These are phyloP conservation scores for Tragelaphus imberbis DNA, from an alignment of 2,113 vertebrate species.

Conservation along the genomic window DNA sequence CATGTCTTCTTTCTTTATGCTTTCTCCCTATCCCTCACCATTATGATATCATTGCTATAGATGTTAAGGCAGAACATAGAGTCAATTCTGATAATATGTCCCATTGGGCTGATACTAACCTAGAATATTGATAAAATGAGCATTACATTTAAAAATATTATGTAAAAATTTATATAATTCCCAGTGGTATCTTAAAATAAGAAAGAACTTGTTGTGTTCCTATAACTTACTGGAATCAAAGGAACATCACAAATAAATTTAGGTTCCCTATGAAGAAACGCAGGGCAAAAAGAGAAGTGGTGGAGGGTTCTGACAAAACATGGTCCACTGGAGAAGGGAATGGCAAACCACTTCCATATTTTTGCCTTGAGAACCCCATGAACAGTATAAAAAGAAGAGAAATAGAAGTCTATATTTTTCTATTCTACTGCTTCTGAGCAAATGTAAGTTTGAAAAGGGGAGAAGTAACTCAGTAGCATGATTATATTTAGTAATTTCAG, in stretches of 20 bases:
- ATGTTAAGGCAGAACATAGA: not conserved
- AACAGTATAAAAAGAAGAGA: not conserved
- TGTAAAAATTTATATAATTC: not conserved
- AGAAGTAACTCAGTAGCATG: not conserved
- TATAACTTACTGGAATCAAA: not conserved
- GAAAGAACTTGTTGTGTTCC: not conserved
- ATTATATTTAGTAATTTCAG: not conserved
- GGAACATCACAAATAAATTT: not conserved
- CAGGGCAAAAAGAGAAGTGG: not conserved
- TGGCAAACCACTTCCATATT: not conserved
- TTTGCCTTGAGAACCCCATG: not conserved
- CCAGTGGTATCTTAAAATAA: not conserved
- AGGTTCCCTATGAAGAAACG: not conserved
- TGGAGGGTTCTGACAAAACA: not conserved
- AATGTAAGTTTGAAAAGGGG: not conserved
- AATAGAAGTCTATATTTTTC: not conserved
- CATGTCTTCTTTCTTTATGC: not conserved
- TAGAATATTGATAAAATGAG: not conserved
- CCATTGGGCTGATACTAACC: not conserved
- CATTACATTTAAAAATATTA: not conserved
- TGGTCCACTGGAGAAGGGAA: not conserved
- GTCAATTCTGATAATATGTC: not conserved
- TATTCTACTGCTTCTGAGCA: not conserved
- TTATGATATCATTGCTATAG: not conserved
- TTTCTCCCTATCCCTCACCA: not conserved